phyloP scores from a whole-genome alignment of 2,113 vertebrate species.

The Cochlearius cochlearius region DNA sequence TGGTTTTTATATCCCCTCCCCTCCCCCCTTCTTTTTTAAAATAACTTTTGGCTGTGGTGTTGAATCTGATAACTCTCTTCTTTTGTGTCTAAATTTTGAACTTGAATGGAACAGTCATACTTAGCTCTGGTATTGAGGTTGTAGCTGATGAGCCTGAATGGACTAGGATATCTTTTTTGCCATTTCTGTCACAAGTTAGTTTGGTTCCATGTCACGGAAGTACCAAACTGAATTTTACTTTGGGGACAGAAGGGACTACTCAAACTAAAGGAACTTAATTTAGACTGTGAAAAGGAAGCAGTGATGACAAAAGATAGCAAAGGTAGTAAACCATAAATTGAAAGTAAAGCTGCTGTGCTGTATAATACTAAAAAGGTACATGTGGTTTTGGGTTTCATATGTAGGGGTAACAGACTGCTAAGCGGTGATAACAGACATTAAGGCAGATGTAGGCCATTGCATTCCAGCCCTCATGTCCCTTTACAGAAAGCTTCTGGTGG shows the following conservation, averaged over 20 bases:
- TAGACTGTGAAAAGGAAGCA: not conserved
- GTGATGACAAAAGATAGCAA: not conserved
- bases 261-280: not conserved
- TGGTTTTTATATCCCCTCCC: not conserved
- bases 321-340: not conserved
- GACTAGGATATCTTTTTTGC: not conserved
- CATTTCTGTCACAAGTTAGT: not conserved
- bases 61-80: not conserved
- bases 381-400: not conserved
- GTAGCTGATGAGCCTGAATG: not conserved
- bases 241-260: not conserved
- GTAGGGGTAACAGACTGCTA: not conserved
- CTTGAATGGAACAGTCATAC: not conserved
- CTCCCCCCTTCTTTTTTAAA: rapidly evolving
- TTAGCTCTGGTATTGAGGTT: not conserved
- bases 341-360: not conserved
- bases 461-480: not conserved
- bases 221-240: not conserved
- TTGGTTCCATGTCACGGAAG: not conserved
- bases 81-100: not conserved
- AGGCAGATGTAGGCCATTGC: not conserved
- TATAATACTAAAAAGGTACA: not conserved
- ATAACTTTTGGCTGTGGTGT: not conserved
- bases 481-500: not conserved
- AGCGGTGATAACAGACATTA: not conserved